phyloP scores from a whole-genome alignment of 2,113 vertebrate genomes.

The Elaphurus davidianus region DNA sequence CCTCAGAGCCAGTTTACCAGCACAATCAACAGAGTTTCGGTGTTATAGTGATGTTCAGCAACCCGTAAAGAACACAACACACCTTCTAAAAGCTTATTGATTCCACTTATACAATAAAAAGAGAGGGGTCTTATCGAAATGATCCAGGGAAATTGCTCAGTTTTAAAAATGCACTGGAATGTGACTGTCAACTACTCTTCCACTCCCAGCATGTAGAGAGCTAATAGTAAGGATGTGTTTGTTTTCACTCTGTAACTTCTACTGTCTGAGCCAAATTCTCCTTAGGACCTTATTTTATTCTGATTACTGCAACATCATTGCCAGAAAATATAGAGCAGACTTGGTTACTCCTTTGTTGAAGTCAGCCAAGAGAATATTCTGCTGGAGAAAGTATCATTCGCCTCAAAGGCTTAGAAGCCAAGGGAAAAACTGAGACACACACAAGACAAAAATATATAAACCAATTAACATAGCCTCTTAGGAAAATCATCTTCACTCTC shows the following conservation, averaged over 20 bases:
- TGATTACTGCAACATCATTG: slow-evolving; percentile 19
- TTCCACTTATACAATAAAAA: not conserved
- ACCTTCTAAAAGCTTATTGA: not conserved
- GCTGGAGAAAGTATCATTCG: slow-evolving; percentile 37
- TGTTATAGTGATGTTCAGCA: not conserved
- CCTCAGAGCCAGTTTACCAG: not conserved
- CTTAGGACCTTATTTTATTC: slow-evolving; percentile 32
- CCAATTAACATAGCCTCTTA: slow-evolving; percentile 23
- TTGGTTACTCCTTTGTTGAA: slow-evolving; percentile 3
- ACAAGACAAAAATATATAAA: slow-evolving; percentile 43
- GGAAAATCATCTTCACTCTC: slow-evolving; percentile 54
- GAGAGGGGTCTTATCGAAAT: not conserved
- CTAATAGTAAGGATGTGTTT: not conserved
- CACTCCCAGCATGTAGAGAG: not conserved
- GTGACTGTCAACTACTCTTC: not conserved
- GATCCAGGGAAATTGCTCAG: not conserved
- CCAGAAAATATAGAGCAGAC: not conserved
- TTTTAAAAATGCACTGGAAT: not conserved
- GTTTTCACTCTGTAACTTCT: slow-evolving; percentile 14
- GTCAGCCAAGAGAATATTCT: slow-evolving; percentile 61
- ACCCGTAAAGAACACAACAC: not conserved
- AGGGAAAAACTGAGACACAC: slow-evolving; percentile 41
- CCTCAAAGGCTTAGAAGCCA: slow-evolving; percentile 49
- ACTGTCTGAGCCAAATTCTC: slow-evolving; percentile 34
- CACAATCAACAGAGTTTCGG: not conserved